Conservation (phyloP, 2,888 invertebrate species). For the Pemphredon lugubris region DNA sequence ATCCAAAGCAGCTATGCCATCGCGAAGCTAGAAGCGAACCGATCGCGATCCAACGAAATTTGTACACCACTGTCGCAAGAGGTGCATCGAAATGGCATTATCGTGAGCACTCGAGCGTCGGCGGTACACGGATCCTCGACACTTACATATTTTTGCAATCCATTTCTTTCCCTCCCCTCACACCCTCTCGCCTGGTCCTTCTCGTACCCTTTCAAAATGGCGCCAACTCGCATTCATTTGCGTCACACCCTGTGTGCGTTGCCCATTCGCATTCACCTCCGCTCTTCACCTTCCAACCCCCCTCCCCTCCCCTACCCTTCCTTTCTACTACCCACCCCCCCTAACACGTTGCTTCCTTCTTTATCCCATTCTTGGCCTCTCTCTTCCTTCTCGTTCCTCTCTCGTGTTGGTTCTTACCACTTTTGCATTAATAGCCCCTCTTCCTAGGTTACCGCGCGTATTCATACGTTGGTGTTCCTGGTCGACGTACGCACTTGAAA, state of each 20-base stretch:
- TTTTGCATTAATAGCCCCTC: background rate
- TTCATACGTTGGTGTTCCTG: background rate
- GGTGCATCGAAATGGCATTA: background rate
- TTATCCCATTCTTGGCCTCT: background rate
- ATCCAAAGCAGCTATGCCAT: no score
- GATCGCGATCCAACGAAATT: no score
- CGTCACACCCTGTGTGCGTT: slow-evolving; percentile 61
- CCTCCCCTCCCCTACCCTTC: background rate
- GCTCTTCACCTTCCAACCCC: background rate
- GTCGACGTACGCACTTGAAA: background rate
- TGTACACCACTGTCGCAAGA: no score
- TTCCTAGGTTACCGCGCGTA: background rate
- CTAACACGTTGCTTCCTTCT: background rate
- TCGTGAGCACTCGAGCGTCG: background rate
- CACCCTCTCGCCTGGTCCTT: slow-evolving; percentile 19
- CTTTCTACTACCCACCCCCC: background rate
- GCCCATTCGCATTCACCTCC: slow-evolving; percentile 55
- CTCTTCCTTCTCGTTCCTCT: background rate
- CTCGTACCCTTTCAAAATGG: slow-evolving; percentile 68
- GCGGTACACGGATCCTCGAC: slow-evolving; percentile 11
- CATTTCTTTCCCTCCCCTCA: no score
- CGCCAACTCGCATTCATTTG: slow-evolving; percentile 60
- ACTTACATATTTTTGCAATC: slow-evolving; percentile 45
- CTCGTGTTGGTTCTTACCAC: slow-evolving; percentile 10
- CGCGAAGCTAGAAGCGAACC: no score